phyloP scores from a whole-genome alignment of 2,888 invertebrate species.

The Hipparchia sbordonii region DNA sequence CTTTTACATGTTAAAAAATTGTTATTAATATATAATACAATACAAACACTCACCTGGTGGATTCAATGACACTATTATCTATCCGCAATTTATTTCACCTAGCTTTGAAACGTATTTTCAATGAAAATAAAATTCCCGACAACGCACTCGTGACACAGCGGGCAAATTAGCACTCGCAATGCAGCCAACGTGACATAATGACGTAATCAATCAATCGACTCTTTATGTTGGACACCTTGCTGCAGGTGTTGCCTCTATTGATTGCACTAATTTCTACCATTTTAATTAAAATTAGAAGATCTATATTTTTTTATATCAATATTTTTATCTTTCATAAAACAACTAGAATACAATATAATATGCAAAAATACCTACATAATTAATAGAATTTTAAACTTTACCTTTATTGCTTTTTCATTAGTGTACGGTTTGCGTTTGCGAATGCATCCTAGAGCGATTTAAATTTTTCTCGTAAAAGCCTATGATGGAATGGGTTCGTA shows the following conservation, averaged over 20 bases:
- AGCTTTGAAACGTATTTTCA: constrained; percentile 39
- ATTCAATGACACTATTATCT: constrained; percentile 49
- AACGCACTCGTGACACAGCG: constrained; percentile 75
- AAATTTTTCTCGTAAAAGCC: too few relatives aligned
- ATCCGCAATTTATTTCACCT: constrained; percentile 52
- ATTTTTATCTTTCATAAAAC: too few relatives aligned
- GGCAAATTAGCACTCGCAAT: constrained; percentile 70
- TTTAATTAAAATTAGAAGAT: neutral
- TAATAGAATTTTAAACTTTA: too few relatives aligned
- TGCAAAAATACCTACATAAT: too few relatives aligned
- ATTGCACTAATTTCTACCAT: constrained; percentile 16
- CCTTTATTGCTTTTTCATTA: too few relatives aligned
- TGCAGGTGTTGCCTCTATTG: constrained; percentile 20
- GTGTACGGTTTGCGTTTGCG: too few relatives aligned
- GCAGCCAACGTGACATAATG: constrained; percentile 60
- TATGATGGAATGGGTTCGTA: too few relatives aligned
- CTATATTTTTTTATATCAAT: too few relatives aligned
- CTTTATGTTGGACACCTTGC: constrained; percentile 27
- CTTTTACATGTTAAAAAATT: constrained; percentile 18
- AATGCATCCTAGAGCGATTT: neutral
- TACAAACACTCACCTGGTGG: constrained; percentile 50
- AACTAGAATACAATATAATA: too few relatives aligned
- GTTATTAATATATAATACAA: constrained; percentile 34
- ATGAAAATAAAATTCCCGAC: constrained; percentile 47
- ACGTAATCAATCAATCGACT: constrained; percentile 31